These are phyloP conservation scores for Rhea americana DNA, from an alignment of 2,113 vertebrate species.

Conservation along the genomic window DNA sequence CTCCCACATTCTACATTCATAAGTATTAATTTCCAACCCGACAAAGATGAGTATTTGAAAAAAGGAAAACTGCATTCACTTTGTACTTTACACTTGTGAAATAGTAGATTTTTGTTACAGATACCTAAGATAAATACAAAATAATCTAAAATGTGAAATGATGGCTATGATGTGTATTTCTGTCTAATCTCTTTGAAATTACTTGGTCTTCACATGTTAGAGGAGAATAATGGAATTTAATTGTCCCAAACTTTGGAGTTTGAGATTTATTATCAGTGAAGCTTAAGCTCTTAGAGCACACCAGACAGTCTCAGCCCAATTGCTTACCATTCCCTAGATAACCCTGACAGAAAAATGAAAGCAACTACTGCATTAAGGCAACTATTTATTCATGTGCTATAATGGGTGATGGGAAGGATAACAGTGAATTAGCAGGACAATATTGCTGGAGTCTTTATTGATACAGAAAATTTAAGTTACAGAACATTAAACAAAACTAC, in stretches of 20 bases:
- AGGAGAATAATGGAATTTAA: neutral
- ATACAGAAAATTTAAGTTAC: constrained; percentile 47
- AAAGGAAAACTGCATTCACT: neutral
- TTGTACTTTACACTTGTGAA: neutral
- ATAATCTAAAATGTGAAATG: neutral
- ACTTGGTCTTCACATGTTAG: neutral
- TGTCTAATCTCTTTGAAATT: neutral
- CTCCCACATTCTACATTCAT: neutral
- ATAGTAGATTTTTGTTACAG: neutral
- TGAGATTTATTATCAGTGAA: neutral
- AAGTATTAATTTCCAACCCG: neutral
- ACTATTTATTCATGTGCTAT: neutral
- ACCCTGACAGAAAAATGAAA: neutral
- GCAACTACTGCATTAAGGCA: neutral
- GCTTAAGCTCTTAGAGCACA: neutral
- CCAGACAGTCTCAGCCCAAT: neutral
- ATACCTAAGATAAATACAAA: neutral
- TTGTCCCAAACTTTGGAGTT: neutral
- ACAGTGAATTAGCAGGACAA: constrained; percentile 23
- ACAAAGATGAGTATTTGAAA: neutral
- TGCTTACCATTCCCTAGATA: neutral
- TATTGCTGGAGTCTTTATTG: constrained; percentile 68
- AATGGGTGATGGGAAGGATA: neutral
- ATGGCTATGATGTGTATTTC: neutral
- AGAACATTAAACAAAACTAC: constrained; percentile 39